Evolutionary conservation across 1,140 invertebrate species (phyloP), one percentile per base, ranked within the genome.

Genomic region (Tetragonula clypearis): DNA sequence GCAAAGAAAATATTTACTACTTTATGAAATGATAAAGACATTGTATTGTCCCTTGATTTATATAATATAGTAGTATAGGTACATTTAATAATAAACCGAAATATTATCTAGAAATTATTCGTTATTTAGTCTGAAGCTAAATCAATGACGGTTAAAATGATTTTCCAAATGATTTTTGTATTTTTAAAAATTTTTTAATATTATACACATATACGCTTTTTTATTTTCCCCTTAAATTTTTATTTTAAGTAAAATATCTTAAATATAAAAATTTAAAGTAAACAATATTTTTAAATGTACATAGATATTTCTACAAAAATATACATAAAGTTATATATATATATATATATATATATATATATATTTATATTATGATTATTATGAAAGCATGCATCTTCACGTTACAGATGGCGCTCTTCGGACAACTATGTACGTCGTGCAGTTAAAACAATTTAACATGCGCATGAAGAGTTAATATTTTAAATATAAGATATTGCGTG

Each of bases 81-180:
- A 94, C 90, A 90, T 93, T 95, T 93, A 94, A 93, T 94, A 94
- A 95, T 94, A 94, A 95, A 94, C 93, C 83, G 90, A 93, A 95
- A 93, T 92, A 93, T 90, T 91, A 93, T 90, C 88, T 91, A 92
- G 53, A 86, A 68, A 72, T 75, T 82, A 41, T 65, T 76, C 35
- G 26, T 82, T 60, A n/a, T 68, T 87, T n/a, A 73, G n/a, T 81
- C n/a, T 73, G 4, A 55, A 69, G 55, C 23, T 2, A 60, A 56
- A 80, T 23, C 26, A 49, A 35, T 53, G 23, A 35, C 15, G 17
- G 11, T 49, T 56, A 21, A 56, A 74, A 8, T 56, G 11, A 19
- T 58, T 60, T 76, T 26, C 6, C 15, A 60, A 30, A 41, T 4
- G 3, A 17, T 2, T 58, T 58, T 35, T 35, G 12, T 35, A 76